Evolutionary conservation across 1,140 invertebrate genomes (phyloP), one percentile per base, ranked within the genome.

Genomic region (Calliphora vicina): DNA sequence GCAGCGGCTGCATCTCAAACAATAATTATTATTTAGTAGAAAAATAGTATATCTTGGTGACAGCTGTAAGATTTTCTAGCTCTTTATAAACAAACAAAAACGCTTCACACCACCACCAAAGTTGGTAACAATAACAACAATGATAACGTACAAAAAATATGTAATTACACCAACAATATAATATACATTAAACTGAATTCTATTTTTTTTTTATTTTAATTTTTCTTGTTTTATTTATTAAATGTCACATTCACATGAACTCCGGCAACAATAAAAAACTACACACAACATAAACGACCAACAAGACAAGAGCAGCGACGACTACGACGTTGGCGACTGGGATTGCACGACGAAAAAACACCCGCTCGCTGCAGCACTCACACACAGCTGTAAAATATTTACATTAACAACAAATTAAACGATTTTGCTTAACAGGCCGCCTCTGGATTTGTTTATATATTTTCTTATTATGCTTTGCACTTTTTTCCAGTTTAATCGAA

Each of bases 231-330:
- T 78, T 78, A 78, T 67, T 20, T 43, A 45, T 13, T 78, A 78
- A 78, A 78, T 78, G 74, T 78, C 74, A 78, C 35, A 45, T 78
- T 78, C 74, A 78, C 74, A 78, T 78, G 74, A 78, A 78, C 74
- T 78, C 74, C 35, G 42, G 42, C 74, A 4, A 42, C n/a, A 45
- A 20, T 8, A 35, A 57, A 57, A 17, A 57, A 57, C 50, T 57
- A 57, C 15, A n/a, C 50, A 17, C 50, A 57, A 23, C n/a, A n/a
- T n/a, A n/a, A n/a, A n/a, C n/a, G 9, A 67, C 23, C 13, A n/a
- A 42, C 73, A 42, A 23, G 35, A 25, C 20, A 25, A 78, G 12
- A n/a, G 15, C 25, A n/a, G 27, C 27, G 72, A 78, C 73, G n/a
- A 76, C 73, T 20, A 76, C 73, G 25, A n/a, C n/a, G n/a, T n/a